Evolutionary conservation across 2,888 invertebrate genomes (phyloP).

Genomic region (Drosophila crucigera): DNA sequence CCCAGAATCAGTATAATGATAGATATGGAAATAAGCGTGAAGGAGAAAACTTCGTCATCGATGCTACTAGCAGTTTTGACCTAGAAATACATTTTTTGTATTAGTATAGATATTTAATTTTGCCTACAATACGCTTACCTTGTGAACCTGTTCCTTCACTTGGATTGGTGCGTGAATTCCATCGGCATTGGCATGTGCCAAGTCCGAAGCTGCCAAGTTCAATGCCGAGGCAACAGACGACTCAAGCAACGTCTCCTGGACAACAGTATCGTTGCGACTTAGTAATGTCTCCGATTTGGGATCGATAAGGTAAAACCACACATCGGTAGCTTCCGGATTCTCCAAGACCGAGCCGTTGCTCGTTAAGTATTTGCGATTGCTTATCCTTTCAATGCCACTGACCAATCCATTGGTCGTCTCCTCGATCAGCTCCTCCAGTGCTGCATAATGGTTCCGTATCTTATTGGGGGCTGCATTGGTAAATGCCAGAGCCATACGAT

Average conservation of each 20-base stretch:
- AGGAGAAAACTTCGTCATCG: conserved; percentile 92
- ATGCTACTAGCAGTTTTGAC: conserved; percentile 87
- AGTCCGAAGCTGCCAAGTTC: conserved; percentile 89
- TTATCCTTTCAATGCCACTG: conserved; percentile 93
- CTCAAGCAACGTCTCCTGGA: conserved; percentile 89
- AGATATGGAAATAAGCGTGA: conserved; percentile 94
- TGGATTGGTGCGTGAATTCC: conserved; percentile 87
- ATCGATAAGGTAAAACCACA: conserved; percentile 95
- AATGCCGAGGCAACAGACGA: conserved; percentile 89
- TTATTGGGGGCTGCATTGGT: conserved; percentile 90
- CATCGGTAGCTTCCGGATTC: conserved; percentile 91
- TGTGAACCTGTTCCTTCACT: conserved; percentile 83
- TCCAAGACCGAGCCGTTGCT: conserved; percentile 90
- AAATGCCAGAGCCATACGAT: conserved; percentile 92
- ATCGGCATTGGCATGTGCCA: conserved; percentile 89
- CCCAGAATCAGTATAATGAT: conserved; percentile 95
- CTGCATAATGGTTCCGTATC: conserved; percentile 87
- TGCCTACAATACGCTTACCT: conserved; percentile 59
- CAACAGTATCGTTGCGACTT: conserved; percentile 89
- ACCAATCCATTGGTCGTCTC: conserved; percentile 89
- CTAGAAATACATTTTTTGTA: conserved; percentile 57
- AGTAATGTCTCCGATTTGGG: conserved; percentile 91
- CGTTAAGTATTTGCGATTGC: conserved; percentile 90
- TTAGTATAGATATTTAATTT: no score
- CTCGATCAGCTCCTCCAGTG: conserved; percentile 85